Evolutionary conservation across 2,888 invertebrate species (phyloP).

Genomic region (Physocephala rufipes): DNA sequence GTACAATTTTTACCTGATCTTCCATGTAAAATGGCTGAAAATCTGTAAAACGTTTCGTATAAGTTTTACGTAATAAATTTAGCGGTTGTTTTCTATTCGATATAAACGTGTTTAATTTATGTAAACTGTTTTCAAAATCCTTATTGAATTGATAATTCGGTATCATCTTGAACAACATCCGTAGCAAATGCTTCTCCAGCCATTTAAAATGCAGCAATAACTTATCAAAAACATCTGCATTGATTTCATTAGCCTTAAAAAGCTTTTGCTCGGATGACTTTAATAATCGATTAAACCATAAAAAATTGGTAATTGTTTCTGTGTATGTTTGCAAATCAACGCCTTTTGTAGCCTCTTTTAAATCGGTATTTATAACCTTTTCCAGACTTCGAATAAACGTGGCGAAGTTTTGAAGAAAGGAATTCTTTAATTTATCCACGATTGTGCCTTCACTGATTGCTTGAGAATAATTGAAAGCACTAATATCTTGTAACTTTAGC

Average conservation of each 20-base stretch:
- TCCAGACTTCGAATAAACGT: constrained; percentile 50
- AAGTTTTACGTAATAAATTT: constrained; percentile 56
- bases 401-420: constrained; percentile 53
- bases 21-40: constrained; percentile 57
- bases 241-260: constrained; percentile 60
- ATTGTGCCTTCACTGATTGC: constrained; percentile 51
- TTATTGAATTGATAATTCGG: constrained; percentile 43
- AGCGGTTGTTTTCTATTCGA: constrained; percentile 54
- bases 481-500: constrained; percentile 50
- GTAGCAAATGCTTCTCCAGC: constrained; percentile 73
- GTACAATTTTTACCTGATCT: constrained; percentile 49
- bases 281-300: constrained; percentile 62
- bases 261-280: constrained; percentile 53
- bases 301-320: constrained; percentile 51
- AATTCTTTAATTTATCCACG: constrained; percentile 58
- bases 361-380: constrained; percentile 45
- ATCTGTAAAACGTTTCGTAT: constrained; percentile 58
- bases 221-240: constrained; percentile 70
- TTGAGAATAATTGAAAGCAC: constrained; percentile 61
- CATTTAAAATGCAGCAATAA: constrained; percentile 78
- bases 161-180: constrained; percentile 42
- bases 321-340: constrained; percentile 52
- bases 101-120: constrained; percentile 51
- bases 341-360: constrained; percentile 43
- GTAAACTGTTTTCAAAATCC: constrained; percentile 45